Evolutionary conservation across 2,797 vertebrate species (phyloP).

Genomic region (Tadarida brasiliensis): DNA sequence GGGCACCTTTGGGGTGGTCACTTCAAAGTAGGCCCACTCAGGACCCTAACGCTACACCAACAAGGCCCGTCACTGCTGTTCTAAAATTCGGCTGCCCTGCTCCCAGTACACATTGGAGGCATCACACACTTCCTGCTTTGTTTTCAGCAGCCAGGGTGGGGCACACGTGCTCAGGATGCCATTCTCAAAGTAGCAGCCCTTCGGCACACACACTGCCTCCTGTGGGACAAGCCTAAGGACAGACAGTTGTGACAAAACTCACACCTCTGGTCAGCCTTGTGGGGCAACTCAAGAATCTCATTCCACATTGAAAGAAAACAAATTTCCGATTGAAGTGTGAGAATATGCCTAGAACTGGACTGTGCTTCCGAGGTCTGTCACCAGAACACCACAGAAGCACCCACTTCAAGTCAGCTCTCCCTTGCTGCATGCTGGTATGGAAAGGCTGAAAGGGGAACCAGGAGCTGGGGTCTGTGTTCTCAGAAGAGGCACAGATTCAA

Average conservation of each 20-base stretch:
- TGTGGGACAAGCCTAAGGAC: background rate
- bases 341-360: background rate
- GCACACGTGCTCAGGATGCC: background rate
- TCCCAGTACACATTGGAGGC: no score
- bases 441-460: background rate
- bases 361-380: background rate
- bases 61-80: background rate
- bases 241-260: background rate
- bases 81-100: background rate
- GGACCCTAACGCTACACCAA: background rate
- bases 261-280: background rate
- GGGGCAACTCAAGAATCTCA: background rate
- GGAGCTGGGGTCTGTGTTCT: background rate
- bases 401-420: background rate
- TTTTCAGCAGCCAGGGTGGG: background rate
- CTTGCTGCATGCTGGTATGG: background rate
- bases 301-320: background rate
- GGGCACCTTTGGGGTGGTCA: background rate
- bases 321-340: constrained; percentile 4
- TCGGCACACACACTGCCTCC: background rate
- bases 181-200: background rate
- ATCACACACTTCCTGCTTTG: background rate
- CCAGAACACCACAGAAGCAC: background rate
- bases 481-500: background rate
- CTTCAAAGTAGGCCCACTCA: background rate